Base-by-base conservation (phyloP, 30 jellyfish, hydroid and myxozoan genomes). In the Turritopsis dohrnii region DNA sequence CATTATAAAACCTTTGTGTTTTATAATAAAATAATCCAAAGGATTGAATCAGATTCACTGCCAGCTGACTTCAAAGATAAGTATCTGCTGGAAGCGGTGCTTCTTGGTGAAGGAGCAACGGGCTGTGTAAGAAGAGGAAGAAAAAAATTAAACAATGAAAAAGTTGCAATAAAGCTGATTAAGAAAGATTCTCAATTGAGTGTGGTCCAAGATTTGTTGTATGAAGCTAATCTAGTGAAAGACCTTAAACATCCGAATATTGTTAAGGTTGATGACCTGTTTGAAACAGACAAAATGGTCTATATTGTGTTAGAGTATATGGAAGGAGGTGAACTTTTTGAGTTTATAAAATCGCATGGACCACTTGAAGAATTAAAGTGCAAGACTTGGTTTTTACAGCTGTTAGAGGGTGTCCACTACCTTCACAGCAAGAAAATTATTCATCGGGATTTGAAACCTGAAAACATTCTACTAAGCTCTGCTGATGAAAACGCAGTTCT, bases 241-340 rank as follows among this genome's bases (percentile, higher is more conserved):
- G 31, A 69, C 28, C 9, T 69, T 0, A 0, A 69, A n/a, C 77
- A 69, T 1, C 4, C 77, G 0, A 69, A 69, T 69, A 75, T 91
- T 21, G 89, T 91, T 23, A 82, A 83, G 27, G 79, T 91, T 54
- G 94, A 84, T 29, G 97, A 91, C 73, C 87, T 86, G 66, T 86
- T 82, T 65, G 97, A 91, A 22, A 71, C 88, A 20, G 96, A 91
- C n/a, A 87, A 87, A 25, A 83, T 88, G 25, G 84, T 91, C 20
- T 91, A 81, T 75, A 91, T 91, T 28, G 27, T 91, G 52, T 73
- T 91, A 52, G 97, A 91, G 83, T 66, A 93, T 9, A 96, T 87
- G 20, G 54, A 79, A 8, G 97, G 97, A 16, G 97, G 97, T 0
- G 97, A 91, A 66, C 72, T 91, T 27, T 91, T 82, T 73, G 96